Base-by-base conservation (phyloP, 2,888 invertebrate genomes). In the Melipona bicolor region DNA sequence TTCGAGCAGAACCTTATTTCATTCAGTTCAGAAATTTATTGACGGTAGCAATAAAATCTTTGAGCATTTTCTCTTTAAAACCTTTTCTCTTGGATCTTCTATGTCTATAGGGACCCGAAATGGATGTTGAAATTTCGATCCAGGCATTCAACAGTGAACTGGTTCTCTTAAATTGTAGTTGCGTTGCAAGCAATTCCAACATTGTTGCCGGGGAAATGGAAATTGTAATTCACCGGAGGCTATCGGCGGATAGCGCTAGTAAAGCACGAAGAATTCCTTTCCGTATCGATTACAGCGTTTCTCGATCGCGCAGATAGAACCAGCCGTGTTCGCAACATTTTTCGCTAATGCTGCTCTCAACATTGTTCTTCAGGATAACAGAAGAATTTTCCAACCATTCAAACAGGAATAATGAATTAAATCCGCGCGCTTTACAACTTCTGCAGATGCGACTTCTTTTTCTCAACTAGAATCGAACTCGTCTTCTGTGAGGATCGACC, bases 251-350 rank as follows among this genome's bases (percentile, higher is more conserved):
- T 68, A 24, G 13, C 4, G 11, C 11, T 4, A 24, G 68, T 24
- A 50, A 24, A 49, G n/a, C 24, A 67, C 15, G 49, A 24, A 24
- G n/a, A 11, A 68, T 68, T 68, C 68, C 68, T 52, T 50, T 68
- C 27, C 50, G 27, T 68, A 68, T 68, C 50, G 71, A 56, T 43
- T 77, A 71, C 64, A 64, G 43, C 24, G 70, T 77, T 77, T 71
- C 71, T 71, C 77, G 67, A 77, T 77, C 36, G 52, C 49, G 21
- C 64, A 6, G 43, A 64, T 32, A 54, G 24, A 56, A 59, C 24
- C 54, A 54, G 19, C 61, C 32, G 59, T 32, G 61, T 77, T 71
- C 62, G 70, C 49, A n/a, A 61, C 52, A 43, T 77, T 64, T 64
- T 64, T 68, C 68, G 68, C 50, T 27, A 50, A 68, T 27, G 68